Base-by-base conservation (phyloP, 2,888 invertebrate genomes). In the Proisotoma minuta region DNA sequence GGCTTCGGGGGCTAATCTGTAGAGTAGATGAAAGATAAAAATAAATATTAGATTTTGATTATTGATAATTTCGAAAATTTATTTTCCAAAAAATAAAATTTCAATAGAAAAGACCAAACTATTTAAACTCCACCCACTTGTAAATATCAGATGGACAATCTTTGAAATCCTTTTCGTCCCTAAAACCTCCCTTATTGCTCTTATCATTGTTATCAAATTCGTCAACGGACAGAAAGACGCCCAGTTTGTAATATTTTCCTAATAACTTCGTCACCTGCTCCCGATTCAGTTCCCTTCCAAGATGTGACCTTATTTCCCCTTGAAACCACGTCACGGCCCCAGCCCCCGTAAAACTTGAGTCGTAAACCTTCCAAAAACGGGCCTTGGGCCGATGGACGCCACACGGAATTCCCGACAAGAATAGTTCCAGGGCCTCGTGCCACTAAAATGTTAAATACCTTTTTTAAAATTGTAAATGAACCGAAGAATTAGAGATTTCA, bases 271-370 rank as follows among this genome's bases (percentile, higher is more conserved):
- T 43, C 2, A 69, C 57, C 40, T 73, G 73, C 39, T 68, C 63
- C 26, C 73, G 61, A 20, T 63, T 63, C 26, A 73, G 69, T 0
- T 57, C 49, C 4, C 58, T 57, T 10, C 70, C 69, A 57, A 71
- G 70, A 28, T 61, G 59, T 18, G 66, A 57, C 49, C 66, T 67
- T 3, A 73, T 51, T 43, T 71, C 61, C 20, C 51, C 57, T 15
- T 68, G 65, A 52, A 70, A 73, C 73, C 73, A 73, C 12, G 63
- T 57, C 24, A 73, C 60, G 0, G 71, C 71, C 10, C 70, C 73
- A 29, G 62, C 62, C 1, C 70, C 73, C 1, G 64, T 61, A 27
- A 73, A 73, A 39, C 64, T 67, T 15, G 70, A 63, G 15, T 73
- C 73, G 49, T 73, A 70, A 1, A 59, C 40, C 58, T 62, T 67